Conservation (phyloP, 2,113 vertebrate species). For the Conger conger region DNA sequence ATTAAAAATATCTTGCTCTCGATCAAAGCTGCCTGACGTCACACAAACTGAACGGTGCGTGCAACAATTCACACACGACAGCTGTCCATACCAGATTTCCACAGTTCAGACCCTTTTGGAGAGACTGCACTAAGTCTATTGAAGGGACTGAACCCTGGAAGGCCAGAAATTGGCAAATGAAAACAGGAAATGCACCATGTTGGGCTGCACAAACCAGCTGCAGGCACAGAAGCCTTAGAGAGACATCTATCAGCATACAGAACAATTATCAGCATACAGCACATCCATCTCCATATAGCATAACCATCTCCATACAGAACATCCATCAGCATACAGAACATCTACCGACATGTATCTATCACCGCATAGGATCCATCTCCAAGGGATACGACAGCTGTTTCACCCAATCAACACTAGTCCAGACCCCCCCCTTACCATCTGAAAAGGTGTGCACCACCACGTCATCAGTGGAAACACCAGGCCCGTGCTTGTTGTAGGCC, state of each 20-base stretch:
- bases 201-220: background rate
- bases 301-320: no score
- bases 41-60: no score
- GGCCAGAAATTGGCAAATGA: background rate
- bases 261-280: no score
- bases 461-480: slow-evolving; percentile 93
- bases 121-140: background rate
- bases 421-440: slow-evolving; percentile 74
- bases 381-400: background rate
- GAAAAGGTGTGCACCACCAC: slow-evolving; percentile 80
- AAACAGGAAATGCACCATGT: background rate
- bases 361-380: no score
- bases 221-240: background rate
- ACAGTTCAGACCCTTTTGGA: background rate
- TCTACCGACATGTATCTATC: no score
- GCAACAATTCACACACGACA: background rate
- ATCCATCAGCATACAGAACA: background rate
- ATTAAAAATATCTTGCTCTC: no score
- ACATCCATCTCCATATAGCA: no score
- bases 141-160: background rate
- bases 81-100: background rate
- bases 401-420: background rate
- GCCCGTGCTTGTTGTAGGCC: slow-evolving; percentile 93
- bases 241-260: background rate
- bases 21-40: no score